Conservation (phyloP, 2,797 vertebrate genomes). For the Psittacula echo region DNA sequence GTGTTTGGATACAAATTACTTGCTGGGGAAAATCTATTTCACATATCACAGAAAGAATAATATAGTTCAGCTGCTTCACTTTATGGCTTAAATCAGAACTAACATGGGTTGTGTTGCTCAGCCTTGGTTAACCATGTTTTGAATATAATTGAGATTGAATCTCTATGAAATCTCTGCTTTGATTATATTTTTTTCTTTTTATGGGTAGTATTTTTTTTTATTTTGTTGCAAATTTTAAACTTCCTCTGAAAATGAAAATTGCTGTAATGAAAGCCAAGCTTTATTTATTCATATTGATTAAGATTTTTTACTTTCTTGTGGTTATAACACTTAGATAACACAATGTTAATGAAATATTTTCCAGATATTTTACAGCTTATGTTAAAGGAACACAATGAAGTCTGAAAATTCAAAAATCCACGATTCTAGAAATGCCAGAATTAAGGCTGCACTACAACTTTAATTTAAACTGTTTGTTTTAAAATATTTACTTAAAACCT, state of each 20-base stretch:
- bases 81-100: not conserved
- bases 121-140: not conserved
- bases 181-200: not conserved
- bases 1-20: not conserved
- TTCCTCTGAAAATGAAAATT: not conserved
- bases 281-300: not conserved
- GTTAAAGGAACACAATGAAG: not conserved
- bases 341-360: not conserved
- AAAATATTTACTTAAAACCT: not conserved
- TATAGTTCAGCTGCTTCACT: not conserved
- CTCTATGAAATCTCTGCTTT: not conserved
- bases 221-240: not conserved
- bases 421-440: not conserved
- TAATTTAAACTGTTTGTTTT: not conserved
- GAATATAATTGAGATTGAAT: not conserved
- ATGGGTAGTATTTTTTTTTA: not conserved
- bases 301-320: not conserved
- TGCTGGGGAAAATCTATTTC: not conserved
- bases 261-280: not conserved
- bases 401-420: not conserved
- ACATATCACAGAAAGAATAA: not conserved
- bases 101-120: not conserved
- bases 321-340: not conserved
- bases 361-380: not conserved
- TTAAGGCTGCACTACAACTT: not conserved